These are phyloP conservation scores for Gila orcuttii DNA, from an alignment of 2,113 vertebrate genomes.

Conservation along the genomic window DNA sequence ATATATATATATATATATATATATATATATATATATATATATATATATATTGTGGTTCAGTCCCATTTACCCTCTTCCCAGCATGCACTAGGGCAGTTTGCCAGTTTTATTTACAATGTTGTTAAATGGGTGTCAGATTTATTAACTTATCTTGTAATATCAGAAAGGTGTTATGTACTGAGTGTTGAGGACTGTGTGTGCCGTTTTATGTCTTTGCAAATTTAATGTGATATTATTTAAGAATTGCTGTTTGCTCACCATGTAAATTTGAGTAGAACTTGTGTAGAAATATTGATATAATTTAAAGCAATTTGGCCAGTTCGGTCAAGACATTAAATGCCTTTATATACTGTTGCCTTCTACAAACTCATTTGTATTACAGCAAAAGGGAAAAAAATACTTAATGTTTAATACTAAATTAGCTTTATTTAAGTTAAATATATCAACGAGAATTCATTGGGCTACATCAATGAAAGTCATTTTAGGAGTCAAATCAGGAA, in stretches of 20 bases:
- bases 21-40: too few relatives aligned
- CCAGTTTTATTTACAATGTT: neutral
- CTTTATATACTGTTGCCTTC: neutral
- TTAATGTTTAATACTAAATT: neutral
- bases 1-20: too few relatives aligned
- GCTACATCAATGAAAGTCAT: neutral
- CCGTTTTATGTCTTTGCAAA: neutral
- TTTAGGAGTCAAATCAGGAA: constrained; percentile 39
- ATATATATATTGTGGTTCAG: neutral
- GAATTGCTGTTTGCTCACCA: neutral
- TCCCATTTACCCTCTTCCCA: neutral
- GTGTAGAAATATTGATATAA: neutral
- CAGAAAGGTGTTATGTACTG: neutral
- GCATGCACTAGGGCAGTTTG: neutral
- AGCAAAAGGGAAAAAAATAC: neutral
- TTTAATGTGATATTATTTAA: neutral
- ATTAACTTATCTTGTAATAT: neutral
- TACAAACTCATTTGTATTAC: neutral
- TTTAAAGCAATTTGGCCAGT: neutral
- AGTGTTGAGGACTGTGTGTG: neutral
- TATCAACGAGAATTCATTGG: neutral
- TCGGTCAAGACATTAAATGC: neutral
- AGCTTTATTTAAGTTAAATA: neutral
- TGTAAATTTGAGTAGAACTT: neutral
- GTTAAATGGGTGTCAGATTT: constrained; percentile 36